phyloP scores from a whole-genome alignment of 2,113 vertebrate species.

The Chionomys nivalis region DNA sequence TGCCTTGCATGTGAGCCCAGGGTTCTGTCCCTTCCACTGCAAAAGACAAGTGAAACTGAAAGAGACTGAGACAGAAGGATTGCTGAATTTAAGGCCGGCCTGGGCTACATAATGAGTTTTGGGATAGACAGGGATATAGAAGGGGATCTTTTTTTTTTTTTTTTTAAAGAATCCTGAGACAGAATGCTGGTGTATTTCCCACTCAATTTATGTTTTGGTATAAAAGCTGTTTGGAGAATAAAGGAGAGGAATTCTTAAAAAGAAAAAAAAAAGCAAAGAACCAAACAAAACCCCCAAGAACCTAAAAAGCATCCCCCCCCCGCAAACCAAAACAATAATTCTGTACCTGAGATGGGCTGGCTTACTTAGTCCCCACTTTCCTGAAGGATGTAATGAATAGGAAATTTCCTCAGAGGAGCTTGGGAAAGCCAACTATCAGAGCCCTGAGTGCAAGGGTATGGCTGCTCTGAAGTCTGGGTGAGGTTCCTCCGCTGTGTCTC shows the following conservation, averaged over 20 bases:
- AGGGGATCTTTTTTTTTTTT: no score
- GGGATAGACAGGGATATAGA: background rate
- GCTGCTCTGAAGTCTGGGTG: background rate
- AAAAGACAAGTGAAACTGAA: background rate
- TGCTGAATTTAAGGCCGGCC: background rate
- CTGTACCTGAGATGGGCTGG: background rate
- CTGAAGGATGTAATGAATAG: background rate
- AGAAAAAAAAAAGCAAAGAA: background rate
- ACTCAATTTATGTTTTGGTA: no score
- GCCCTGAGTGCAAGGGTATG: background rate
- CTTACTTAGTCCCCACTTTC: background rate
- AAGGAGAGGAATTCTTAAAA: background rate
- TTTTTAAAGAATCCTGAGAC: no score
- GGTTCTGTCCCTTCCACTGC: background rate
- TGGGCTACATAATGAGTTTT: background rate
- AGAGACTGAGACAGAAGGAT: background rate
- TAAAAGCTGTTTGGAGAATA: no score
- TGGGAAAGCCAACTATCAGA: background rate
- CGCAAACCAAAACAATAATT: background rate
- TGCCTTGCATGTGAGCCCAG: background rate
- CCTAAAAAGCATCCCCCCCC: background rate
- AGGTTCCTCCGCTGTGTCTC: background rate
- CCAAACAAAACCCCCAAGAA: background rate
- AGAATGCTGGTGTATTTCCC: no score
- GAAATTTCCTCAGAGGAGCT: background rate